Base-by-base conservation (phyloP, 2,888 invertebrate genomes). In the Stenchaetothrips biformis region DNA sequence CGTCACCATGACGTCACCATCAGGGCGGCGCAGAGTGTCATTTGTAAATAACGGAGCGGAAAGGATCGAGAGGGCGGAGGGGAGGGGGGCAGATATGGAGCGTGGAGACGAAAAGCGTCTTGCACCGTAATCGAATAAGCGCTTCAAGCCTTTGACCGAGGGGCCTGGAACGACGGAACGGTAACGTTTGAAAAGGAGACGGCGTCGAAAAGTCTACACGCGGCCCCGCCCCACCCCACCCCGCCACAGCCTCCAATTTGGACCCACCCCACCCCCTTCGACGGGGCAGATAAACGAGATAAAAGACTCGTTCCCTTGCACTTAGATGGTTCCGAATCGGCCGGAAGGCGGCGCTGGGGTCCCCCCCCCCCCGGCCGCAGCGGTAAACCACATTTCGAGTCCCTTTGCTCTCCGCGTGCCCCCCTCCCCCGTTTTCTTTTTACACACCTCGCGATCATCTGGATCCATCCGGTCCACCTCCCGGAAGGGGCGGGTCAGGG, bases 41-140 rank as follows among this genome's bases (percentile, higher is more conserved):
- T 37, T 37, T 37, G 37, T 37, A 37, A 37, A 37, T 37, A 37
- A 18, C 13, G 59, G 59, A 53, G 16, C 53, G 53, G 53, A 53
- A 53, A 9, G 53, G 53, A 53, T 13, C 59, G 59, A 18, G 13
- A 13, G 13, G 59, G 59, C 7, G 53, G 13, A 6, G 59, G 59
- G 59, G 59, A 16, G 59, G 37, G 37, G 37, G 37, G 37, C 4
- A 37, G 37, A 37, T 37, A 37, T 37, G 37, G 37, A 37, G 37
- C 37, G 37, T 37, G 37, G 37, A 37, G 37, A 37, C 37, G 37
- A 37, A 37, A 37, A 37, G 37, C 59, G 59, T 59, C 59, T 59
- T 59, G 59, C 16, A 13, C 59, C 25, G 67, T 74, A 74, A 74
- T 74, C 67, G 67, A 74, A 74, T 74, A 74, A 74, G 67, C 25